These are phyloP conservation scores for Lasiommata megera DNA, from an alignment of 2,888 invertebrate species.

Conservation along the genomic window DNA sequence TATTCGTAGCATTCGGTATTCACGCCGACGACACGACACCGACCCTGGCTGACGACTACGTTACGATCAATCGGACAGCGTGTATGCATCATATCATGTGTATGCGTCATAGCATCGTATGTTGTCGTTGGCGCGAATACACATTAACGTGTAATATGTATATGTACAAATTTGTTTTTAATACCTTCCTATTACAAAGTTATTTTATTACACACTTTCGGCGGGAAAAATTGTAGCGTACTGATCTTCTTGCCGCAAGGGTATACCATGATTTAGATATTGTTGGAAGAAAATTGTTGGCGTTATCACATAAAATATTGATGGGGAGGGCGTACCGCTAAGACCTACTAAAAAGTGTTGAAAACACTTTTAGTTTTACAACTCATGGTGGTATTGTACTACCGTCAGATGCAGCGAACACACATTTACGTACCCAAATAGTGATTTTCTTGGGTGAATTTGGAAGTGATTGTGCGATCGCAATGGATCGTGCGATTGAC, in stretches of 20 bases:
- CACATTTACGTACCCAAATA: neutral
- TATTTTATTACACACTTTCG: slow-evolving; percentile 68
- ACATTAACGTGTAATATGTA: slow-evolving; percentile 46
- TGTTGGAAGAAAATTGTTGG: slow-evolving; percentile 70
- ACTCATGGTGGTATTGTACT: too few species aligned
- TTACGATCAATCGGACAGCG: neutral
- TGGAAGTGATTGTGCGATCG: neutral
- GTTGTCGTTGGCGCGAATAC: slow-evolving; percentile 39
- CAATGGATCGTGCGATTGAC: neutral
- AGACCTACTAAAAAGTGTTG: neutral
- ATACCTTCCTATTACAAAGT: slow-evolving; percentile 54
- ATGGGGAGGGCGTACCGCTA: slow-evolving; percentile 39
- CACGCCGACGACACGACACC: slow-evolving; percentile 22
- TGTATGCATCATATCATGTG: too few species aligned
- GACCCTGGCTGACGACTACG: neutral
- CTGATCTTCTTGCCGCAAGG: slow-evolving; percentile 73
- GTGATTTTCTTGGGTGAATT: neutral
- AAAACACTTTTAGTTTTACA: neutral
- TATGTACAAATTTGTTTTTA: slow-evolving; percentile 77
- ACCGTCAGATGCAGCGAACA: too few species aligned
- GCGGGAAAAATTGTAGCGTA: slow-evolving; percentile 63
- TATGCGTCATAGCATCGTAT: slow-evolving; percentile 2
- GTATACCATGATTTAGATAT: slow-evolving; percentile 72
- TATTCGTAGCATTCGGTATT: slow-evolving; percentile 49
- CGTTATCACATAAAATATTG: slow-evolving; percentile 49